Evolutionary conservation across 2,797 vertebrate genomes (phyloP).

Genomic region (Cyprinella venusta): DNA sequence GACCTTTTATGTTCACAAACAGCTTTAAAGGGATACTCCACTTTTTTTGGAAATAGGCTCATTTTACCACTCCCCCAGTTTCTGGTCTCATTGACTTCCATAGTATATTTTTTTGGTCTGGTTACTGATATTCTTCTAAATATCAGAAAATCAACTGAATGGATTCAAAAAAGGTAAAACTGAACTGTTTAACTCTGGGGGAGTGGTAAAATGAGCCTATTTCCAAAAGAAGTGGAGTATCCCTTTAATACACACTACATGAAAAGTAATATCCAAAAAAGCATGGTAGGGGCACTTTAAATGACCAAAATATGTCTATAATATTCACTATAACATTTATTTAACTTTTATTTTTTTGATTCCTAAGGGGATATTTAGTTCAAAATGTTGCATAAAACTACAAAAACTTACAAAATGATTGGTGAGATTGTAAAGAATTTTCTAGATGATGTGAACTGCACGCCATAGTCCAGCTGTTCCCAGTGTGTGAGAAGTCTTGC

Average conservation of each 20-base stretch:
- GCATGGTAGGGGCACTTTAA: neutral
- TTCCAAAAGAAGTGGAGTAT: too few species aligned
- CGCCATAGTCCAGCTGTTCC: slow-evolving; percentile 96
- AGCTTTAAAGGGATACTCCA: too few species aligned
- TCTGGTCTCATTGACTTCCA: too few species aligned
- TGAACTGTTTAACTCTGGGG: too few species aligned
- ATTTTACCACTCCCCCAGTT: too few species aligned
- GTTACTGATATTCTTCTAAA: too few species aligned
- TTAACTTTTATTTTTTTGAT: neutral
- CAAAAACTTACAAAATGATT: slow-evolving; percentile 83
- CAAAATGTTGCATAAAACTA: neutral
- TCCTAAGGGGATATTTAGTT: neutral
- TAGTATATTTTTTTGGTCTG: too few species aligned
- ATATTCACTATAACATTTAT: neutral
- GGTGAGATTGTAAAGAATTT: slow-evolving; percentile 99
- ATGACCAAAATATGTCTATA: neutral
- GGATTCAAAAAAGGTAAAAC: too few species aligned
- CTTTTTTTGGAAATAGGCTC: too few species aligned
- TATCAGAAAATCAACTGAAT: too few species aligned
- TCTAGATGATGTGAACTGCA: slow-evolving; percentile 96
- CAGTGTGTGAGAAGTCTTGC: slow-evolving; percentile 95
- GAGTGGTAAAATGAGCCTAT: too few species aligned
- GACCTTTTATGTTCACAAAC: neutral
- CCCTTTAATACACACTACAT: neutral
- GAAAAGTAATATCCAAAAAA: neutral